Percentiles rank a stretch among this genome's conserved stretches.
These are phyloP conservation scores for Drosophila ironensis DNA, from an alignment of 1,140 invertebrate genomes.

Conservation along the genomic window DNA sequence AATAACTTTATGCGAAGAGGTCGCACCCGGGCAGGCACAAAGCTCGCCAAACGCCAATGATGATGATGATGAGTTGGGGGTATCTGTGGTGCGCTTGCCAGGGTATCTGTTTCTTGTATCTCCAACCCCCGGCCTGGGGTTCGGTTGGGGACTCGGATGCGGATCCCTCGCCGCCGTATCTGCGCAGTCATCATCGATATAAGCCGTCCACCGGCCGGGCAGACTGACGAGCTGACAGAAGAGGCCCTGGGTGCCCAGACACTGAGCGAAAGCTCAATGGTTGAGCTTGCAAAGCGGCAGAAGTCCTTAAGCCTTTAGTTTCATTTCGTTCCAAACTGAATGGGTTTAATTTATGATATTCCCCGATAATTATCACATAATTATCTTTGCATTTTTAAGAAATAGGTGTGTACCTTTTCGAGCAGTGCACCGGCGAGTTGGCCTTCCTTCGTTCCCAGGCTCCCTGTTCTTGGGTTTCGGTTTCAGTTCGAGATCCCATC, in stretches of 20 bases:
- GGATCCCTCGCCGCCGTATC: conserved; percentile 64
- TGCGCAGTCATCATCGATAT: conserved; percentile 76
- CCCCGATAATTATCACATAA: no score
- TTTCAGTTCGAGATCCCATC: conserved; percentile 15
- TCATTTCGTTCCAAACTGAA: conserved; percentile 3
- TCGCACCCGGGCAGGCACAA: conserved; percentile 66
- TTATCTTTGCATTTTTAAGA: no score
- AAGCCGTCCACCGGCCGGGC: conserved; percentile 57
- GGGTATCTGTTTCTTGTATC: conserved; percentile 17
- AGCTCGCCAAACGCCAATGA: conserved; percentile 68
- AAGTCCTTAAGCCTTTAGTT: no score
- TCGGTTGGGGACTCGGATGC: conserved; percentile 9
- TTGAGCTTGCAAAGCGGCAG: no score
- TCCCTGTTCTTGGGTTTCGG: no score
- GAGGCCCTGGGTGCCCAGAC: conserved; percentile 9
- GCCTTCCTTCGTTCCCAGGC: conserved; percentile 24
- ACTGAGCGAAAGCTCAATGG: conserved; percentile 15
- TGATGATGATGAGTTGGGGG: no score
- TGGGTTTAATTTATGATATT: no score
- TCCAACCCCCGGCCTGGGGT: conserved; percentile 55
- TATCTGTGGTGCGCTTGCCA: conserved; percentile 7
- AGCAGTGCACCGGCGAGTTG: no score
- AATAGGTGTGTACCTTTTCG: no score
- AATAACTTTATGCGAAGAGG: conserved; percentile 63
- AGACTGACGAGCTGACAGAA: conserved; percentile 49